A percentile compares a stretch with the other conserved stretches of the same genome.
These are phyloP conservation scores for Falco rusticolus DNA, from an alignment of 2,797 vertebrate species.

Conservation along the genomic window DNA sequence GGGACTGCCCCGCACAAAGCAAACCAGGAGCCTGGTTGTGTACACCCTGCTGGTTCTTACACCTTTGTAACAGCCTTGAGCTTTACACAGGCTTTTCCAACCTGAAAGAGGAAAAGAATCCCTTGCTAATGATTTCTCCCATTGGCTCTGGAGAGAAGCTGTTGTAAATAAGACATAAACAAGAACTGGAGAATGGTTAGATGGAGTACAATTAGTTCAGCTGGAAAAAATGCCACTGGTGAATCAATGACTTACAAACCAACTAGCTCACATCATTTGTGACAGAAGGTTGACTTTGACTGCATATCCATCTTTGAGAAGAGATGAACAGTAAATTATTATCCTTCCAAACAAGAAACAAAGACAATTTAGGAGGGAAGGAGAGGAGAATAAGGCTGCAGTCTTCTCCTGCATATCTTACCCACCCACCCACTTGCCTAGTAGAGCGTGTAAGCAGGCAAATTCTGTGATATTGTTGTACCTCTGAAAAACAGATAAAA, in stretches of 20 bases:
- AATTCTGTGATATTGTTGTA: background rate
- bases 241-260: background rate
- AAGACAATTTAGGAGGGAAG: background rate
- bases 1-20: background rate
- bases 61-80: background rate
- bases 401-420: background rate
- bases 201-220: background rate
- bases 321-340: background rate
- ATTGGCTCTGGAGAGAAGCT: background rate
- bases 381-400: background rate
- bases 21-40: fast-evolving
- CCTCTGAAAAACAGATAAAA: background rate
- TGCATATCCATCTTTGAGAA: background rate
- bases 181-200: background rate
- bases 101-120: background rate
- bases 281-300: background rate
- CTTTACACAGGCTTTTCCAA: background rate
- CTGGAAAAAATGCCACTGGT: background rate
- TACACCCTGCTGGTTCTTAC: background rate
- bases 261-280: background rate
- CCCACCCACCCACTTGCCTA: too few species aligned
- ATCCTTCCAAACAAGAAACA: background rate
- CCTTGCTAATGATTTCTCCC: background rate
- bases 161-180: background rate
- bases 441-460: background rate